Base-by-base conservation (phyloP, 2,113 vertebrate species). In the Hassar affinis region DNA sequence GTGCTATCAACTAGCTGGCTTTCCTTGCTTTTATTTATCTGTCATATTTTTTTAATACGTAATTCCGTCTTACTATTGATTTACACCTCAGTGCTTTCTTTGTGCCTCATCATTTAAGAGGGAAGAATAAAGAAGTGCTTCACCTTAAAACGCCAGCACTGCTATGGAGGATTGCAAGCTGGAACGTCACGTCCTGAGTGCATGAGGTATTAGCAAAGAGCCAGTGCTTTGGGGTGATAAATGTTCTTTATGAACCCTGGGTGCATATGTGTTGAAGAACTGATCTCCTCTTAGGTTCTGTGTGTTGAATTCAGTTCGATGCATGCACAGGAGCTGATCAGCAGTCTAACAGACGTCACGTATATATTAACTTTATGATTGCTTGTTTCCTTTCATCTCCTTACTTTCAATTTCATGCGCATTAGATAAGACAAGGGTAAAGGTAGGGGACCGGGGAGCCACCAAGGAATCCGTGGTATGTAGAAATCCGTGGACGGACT, bases 71-170 rank as follows among this genome's bases (percentile, higher is more conserved):
- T 20, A 14, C 61, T 52, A 35, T 77, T 71, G 33, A 52, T 86
- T 69, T 74, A 47, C 49, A 35, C 68, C 85, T 88, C 68, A 17
- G 30, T 35, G 59, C 54, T 75, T 30, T 84, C 51, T 49, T 69
- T 75, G 80, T 85, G 82, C 83, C 87, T 86, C 82, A 22, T 71
- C 52, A 11, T 68, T 78, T n/a, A 77, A 49, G 30, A 18, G 22
- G 35, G 49, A 12, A 54, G 59, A 61, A 47, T 64, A 33, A 71
- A 51, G 56, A 78, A 4, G 18, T 45, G 11, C 25, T 27, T 68
- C 59, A 17, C 27, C 2, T 38, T 71, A 8, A 57, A n/a, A 27
- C 30, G 4, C 25, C 51, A 52, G 0, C n/a, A 49, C 61, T 22
- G 76, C 17, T 45, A 11, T 35, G 20, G 9, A 15, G n/a, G 4